phyloP scores from a whole-genome alignment of 2,888 invertebrate species.

The Drosophila merina region DNA sequence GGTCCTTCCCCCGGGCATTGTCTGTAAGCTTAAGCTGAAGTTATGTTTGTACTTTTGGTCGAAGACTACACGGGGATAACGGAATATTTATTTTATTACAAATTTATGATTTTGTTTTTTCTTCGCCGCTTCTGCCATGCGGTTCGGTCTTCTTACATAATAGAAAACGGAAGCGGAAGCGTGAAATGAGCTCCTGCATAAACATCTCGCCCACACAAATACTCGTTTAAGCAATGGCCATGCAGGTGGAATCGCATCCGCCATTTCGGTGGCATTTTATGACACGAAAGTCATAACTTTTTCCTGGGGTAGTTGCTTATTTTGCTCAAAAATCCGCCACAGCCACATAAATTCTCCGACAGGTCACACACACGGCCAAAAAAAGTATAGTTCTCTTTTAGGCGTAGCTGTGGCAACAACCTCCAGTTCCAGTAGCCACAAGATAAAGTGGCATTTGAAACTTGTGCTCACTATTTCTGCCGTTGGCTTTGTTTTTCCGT shows the following conservation, averaged over 20 bases:
- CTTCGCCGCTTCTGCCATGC: conserved; percentile 10
- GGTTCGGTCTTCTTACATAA: conserved; percentile 50
- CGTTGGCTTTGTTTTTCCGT: conserved; percentile 31
- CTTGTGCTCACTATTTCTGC: conserved; percentile 55
- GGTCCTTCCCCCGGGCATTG: conserved; percentile 1
- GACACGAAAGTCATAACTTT: conserved; percentile 77
- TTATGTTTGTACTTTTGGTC: conserved; percentile 61
- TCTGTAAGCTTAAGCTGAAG: conserved; percentile 57
- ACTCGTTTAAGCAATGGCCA: conserved; percentile 45
- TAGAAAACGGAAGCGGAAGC: conserved; percentile 77
- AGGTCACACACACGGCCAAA: conserved; percentile 28
- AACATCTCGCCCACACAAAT: conserved; percentile 58
- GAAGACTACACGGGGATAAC: conserved; percentile 53
- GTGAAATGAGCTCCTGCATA: conserved; percentile 78
- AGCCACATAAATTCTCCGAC: conserved; percentile 69
- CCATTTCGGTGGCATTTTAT: conserved; percentile 58
- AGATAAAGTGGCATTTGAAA: conserved; percentile 79
- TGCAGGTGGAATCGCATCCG: conserved; percentile 66
- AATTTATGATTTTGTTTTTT: conserved; percentile 81
- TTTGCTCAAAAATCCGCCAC: conserved; percentile 71
- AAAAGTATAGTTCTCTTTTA: conserved; percentile 7
- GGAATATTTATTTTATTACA: conserved; percentile 76
- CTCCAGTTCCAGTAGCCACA: conserved; percentile 39
- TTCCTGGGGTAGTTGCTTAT: conserved; percentile 62
- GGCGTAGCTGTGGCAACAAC: conserved; percentile 31